A percentile compares a stretch with the other conserved stretches of the same genome.
Evolutionary conservation across 2,113 vertebrate genomes (phyloP).

Genomic region (Sturnira hondurensis): DNA sequence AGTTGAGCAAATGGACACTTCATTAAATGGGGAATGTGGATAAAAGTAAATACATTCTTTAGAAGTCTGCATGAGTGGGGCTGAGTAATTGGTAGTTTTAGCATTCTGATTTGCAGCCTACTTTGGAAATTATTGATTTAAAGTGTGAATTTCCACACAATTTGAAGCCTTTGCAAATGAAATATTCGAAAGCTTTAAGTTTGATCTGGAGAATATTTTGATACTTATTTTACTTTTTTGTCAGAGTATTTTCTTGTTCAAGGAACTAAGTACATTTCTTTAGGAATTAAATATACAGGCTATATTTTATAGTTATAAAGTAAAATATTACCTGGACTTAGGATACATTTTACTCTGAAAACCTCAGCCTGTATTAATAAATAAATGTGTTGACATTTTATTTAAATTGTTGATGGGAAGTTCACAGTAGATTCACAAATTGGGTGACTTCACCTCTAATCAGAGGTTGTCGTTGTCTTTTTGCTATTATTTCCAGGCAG

Average conservation of each 20-base stretch:
- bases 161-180: slow-evolving; percentile 29
- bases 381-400: slow-evolving; percentile 15
- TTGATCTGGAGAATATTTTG: slow-evolving; percentile 18
- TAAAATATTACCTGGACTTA: slow-evolving; percentile 2
- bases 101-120: background rate
- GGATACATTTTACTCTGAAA: background rate
- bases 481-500: slow-evolving; percentile 59
- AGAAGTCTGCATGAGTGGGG: background rate
- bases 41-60: background rate
- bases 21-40: background rate
- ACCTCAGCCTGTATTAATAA: background rate
- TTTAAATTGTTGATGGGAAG: slow-evolving; percentile 25
- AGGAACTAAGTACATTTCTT: background rate
- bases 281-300: background rate
- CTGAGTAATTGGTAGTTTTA: background rate
- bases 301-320: slow-evolving; percentile 1
- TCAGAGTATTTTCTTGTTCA: slow-evolving; percentile 20
- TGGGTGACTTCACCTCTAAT: slow-evolving; percentile 14
- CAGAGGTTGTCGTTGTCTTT: slow-evolving; percentile 15
- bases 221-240: slow-evolving; percentile 20
- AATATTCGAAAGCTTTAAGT: slow-evolving; percentile 11
- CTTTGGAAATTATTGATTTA: background rate
- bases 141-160: background rate
- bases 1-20: background rate
- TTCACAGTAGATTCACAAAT: background rate